Base-by-base conservation (phyloP, 2,797 vertebrate genomes). In the Lates japonicus region DNA sequence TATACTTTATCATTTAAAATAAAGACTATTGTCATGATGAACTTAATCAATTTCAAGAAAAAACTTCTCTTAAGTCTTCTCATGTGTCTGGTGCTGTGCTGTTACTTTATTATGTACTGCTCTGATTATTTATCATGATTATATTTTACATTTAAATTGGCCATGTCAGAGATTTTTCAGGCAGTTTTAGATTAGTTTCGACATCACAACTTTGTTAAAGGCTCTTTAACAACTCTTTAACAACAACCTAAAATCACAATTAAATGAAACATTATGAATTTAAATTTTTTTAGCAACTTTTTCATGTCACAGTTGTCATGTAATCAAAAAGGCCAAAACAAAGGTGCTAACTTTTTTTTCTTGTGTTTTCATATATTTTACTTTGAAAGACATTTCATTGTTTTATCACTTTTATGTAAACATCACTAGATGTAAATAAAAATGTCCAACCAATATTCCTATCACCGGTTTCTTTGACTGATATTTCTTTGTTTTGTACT, bases 311-410 rank as follows among this genome's bases (percentile, higher is more conserved):
- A n/a, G 4, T n/a, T 41, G 7, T 62, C 41, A 41, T 54, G 1
- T 70, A 7, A 75, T 57, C 25, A n/a, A 22, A 51, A 39, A 55
- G 12, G 19, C 51, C 8, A n/a, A 58, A 76, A 35, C 52, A 39
- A 55, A 60, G 12, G 25, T 22, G 6, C 10, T 51, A 39, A 44
- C 1, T 37, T 72, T 33, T 33, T 44, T 75, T 63, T 11, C 3
- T 22, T 69, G 0, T 52, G 1, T 0, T 70, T 62, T 42, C 67
- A 41, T 62, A 31, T 42, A 11, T 39, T 66, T 44, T 31, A 31
- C 11, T 25, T 67, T 8, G 0, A 51, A 48, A 55, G 12, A 1
- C 0, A 48, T 35, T 29, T 35, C 17, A 44, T 20, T 19, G 5
- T 39, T 29, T 17, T 29, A 20, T 22, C 17, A 41, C 1, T 13